A percentile compares a stretch with the other conserved stretches of the same genome.
Evolutionary conservation across 2,113 vertebrate species (phyloP).

Genomic region (Ellobius talpinus): DNA sequence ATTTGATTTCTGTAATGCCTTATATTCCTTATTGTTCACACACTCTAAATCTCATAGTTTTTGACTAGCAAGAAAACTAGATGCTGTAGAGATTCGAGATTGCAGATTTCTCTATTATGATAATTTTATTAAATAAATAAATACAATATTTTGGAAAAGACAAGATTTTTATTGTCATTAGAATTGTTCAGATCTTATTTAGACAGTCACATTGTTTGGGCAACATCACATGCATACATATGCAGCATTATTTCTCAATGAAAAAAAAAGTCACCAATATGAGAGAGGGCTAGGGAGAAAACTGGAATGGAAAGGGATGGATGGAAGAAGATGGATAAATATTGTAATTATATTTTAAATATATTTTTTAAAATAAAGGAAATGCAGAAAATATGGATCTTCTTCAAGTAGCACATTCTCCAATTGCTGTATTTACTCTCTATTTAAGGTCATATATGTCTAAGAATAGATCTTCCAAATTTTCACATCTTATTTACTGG

Average conservation of each 20-base stretch:
- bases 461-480: background rate
- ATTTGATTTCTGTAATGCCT: background rate
- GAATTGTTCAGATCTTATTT: background rate
- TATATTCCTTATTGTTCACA: background rate
- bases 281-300: background rate
- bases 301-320: background rate
- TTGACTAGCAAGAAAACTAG: background rate
- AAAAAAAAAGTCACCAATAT: background rate
- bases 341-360: background rate
- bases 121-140: background rate
- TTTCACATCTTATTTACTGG: conserved; percentile 17
- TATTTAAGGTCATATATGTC: background rate
- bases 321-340: background rate
- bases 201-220: background rate
- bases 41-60: background rate
- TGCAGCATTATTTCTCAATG: background rate
- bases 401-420: background rate
- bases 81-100: background rate
- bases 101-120: background rate
- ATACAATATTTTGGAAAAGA: background rate
- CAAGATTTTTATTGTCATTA: background rate
- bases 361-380: background rate
- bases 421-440: background rate
- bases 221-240: too few relatives aligned
- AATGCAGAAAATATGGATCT: background rate